These are phyloP conservation scores for Prionace glauca DNA, from an alignment of 2,797 vertebrate genomes.

Conservation along the genomic window DNA sequence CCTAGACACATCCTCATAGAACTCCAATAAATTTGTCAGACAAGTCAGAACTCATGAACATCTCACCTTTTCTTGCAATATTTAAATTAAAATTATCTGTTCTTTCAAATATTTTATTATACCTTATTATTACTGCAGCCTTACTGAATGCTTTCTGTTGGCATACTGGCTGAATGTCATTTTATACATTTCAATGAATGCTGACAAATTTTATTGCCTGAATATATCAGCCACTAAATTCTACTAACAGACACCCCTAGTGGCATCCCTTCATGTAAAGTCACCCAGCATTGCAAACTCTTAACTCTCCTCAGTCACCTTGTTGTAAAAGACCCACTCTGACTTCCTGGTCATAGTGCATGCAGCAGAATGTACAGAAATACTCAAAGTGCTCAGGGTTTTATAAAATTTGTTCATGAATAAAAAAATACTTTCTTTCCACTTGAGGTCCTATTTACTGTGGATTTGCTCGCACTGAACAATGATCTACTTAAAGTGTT, in stretches of 20 bases:
- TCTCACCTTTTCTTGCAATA: neutral
- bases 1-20: too few relatives aligned
- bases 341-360: neutral
- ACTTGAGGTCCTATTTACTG: neutral
- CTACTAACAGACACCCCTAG: neutral
- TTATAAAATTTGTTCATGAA: neutral
- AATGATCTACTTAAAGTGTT: neutral
- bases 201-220: neutral
- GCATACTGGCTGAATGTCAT: too few relatives aligned
- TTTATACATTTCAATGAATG: neutral
- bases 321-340: neutral
- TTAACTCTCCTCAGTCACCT: neutral
- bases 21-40: too few relatives aligned
- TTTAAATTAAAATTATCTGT: neutral
- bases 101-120: neutral
- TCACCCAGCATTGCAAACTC: neutral
- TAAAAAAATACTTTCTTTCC: neutral
- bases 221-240: neutral
- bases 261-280: neutral
- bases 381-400: neutral
- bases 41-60: neutral
- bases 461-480: neutral
- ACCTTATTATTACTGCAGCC: neutral
- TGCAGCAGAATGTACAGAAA: neutral
- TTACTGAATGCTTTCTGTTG: neutral